Conservation (phyloP, 2,888 invertebrate species). For the Ophion obscuratus region DNA sequence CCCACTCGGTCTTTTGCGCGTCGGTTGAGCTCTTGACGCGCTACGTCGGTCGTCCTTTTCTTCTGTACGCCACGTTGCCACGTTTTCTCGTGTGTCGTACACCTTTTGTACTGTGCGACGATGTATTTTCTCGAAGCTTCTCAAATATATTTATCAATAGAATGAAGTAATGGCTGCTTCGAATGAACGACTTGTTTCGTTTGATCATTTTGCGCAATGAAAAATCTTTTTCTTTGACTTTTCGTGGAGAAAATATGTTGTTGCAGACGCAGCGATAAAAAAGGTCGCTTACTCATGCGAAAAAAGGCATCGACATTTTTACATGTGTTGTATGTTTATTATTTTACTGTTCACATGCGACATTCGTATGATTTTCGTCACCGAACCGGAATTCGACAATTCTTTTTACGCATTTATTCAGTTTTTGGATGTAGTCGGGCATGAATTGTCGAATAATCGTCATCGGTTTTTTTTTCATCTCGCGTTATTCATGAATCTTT, state of each 20-base stretch:
- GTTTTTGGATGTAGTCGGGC: background rate
- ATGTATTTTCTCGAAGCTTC: slow-evolving; percentile 39
- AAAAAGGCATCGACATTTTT: too few species aligned
- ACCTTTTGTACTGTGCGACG: background rate
- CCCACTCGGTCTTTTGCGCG: slow-evolving; percentile 50
- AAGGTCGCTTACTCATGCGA: too few species aligned
- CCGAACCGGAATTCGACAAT: background rate
- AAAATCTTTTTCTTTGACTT: background rate
- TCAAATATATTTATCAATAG: slow-evolving; percentile 1
- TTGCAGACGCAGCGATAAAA: too few species aligned
- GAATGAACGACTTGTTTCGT: background rate
- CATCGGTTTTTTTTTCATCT: background rate
- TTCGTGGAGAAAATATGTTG: too few species aligned
- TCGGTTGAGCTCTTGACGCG: slow-evolving; percentile 56
- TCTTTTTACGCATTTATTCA: background rate
- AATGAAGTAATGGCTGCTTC: background rate
- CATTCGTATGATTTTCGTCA: background rate
- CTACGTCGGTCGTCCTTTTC: slow-evolving; percentile 65
- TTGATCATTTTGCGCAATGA: background rate
- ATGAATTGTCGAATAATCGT: background rate
- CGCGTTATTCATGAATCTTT: background rate
- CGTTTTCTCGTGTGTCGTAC: slow-evolving; percentile 35
- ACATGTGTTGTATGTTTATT: background rate
- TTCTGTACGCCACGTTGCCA: slow-evolving; percentile 66
- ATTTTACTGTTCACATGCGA: background rate